Conservation (phyloP, 2,888 invertebrate genomes). For the Antitype chi region DNA sequence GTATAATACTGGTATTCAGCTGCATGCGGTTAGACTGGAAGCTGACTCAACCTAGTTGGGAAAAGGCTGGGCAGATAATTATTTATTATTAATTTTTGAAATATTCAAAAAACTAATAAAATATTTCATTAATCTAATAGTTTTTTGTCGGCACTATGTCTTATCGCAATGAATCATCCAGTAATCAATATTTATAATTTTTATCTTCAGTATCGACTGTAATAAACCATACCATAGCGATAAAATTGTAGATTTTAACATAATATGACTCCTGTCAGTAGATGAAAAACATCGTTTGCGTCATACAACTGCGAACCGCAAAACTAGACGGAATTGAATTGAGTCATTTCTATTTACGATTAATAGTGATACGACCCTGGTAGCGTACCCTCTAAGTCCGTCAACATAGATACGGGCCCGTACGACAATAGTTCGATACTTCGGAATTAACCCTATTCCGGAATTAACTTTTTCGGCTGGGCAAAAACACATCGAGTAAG, state of each 20-base stretch:
- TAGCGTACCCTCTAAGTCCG: no score
- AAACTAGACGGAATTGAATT: neutral
- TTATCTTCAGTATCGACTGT: slow-evolving; percentile 10
- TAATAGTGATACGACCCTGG: neutral
- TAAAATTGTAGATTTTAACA: neutral
- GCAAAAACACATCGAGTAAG: no score
- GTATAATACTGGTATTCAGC: neutral
- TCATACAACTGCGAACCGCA: neutral
- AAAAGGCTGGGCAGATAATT: neutral
- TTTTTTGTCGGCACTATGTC: neutral
- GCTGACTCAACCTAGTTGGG: neutral
- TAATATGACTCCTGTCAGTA: slow-evolving; percentile 4
- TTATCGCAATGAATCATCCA: neutral
- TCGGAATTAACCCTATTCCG: no score
- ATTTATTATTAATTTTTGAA: neutral
- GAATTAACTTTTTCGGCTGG: no score
- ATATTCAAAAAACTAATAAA: neutral
- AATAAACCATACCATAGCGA: slow-evolving; percentile 12
- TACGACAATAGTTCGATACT: no score
- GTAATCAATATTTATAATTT: neutral
- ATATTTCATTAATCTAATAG: no score
- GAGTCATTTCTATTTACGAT: neutral
- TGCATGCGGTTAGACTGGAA: neutral
- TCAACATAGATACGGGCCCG: no score
- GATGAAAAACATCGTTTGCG: slow-evolving; percentile 10